These are phyloP conservation scores for Tridacna crocea DNA, from an alignment of 2,888 invertebrate genomes.

Conservation along the genomic window DNA sequence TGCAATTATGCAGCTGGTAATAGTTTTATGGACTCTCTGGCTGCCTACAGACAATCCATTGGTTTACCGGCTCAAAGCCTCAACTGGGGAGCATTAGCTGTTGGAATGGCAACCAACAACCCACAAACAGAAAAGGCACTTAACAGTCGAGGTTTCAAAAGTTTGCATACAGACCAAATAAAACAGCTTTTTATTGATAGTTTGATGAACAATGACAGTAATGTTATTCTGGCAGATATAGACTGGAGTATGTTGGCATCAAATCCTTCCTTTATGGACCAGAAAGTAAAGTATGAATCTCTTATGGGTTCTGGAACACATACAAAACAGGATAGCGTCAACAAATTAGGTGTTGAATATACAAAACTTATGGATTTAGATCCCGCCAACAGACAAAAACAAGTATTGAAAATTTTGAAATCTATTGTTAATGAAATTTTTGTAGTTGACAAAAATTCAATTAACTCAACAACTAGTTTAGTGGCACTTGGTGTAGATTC, in stretches of 20 bases:
- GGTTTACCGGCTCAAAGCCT: conserved; percentile 69
- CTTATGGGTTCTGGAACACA: too few species aligned
- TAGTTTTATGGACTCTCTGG: conserved; percentile 72
- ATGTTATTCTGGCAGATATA: conserved; percentile 54
- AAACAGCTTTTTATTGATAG: conserved; percentile 51
- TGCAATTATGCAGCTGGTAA: conserved; percentile 75
- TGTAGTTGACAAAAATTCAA: not conserved
- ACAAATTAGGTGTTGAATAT: too few species aligned
- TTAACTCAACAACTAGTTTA: not conserved
- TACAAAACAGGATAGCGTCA: too few species aligned
- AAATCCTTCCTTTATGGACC: not conserved
- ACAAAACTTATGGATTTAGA: too few species aligned
- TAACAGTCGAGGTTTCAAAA: conserved; percentile 5
- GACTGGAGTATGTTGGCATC: conserved; percentile 37
- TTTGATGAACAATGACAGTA: conserved; percentile 53
- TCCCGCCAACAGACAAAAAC: too few species aligned
- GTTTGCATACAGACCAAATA: conserved; percentile 25
- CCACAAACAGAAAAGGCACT: not conserved
- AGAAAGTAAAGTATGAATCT: not conserved
- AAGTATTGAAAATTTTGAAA: too few species aligned
- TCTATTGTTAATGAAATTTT: not conserved
- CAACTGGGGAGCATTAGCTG: conserved; percentile 74
- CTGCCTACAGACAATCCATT: conserved; percentile 62
- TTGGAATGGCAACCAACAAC: conserved; percentile 64
- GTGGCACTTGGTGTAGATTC: conserved; percentile 22